Evolutionary conservation across 2,888 invertebrate genomes (phyloP), one percentile per base, ranked within the genome.

Genomic region (Catocala nupta): DNA sequence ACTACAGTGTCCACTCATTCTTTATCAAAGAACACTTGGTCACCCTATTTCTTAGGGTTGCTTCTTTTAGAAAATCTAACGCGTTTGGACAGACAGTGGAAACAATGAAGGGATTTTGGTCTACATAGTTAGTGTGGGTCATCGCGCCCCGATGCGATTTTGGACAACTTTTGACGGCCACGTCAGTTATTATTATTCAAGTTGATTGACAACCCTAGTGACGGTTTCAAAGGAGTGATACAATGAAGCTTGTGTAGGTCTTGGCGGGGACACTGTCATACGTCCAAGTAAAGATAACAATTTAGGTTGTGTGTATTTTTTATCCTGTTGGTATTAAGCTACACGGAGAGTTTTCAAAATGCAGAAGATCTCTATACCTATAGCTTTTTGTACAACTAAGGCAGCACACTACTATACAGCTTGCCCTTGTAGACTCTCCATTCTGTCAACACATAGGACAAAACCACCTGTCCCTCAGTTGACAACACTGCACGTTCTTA

Each of bases 111-210:
- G 92, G 93, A 93, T 93, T 93, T 93, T 90, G 94, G 93, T 93
- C 85, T 80, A 82, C 79, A 86, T 93, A 88, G 93, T 94, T 93
- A 94, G 92, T 89, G 55, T 86, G 93, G 93, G 94, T 94, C 94
- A 93, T 82, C 90, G 89, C 87, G 84, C 73, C 87, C 72, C 90
- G 93, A 94, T 93, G 91, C 91, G 94, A 94, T 94, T 93, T 93
- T 85, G 91, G 90, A 88, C 90, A 91, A 88, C 91, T 91, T 90
- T 88, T 94, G 93, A 92, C 92, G 90, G 89, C 83, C 81, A 85
- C 84, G 92, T 91, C 92, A 88, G 78, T 73, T 87, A 82, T 87
- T 90, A 89, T 92, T 92, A 89, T 89, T 89, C 59, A 73, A 82
- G 79, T 85, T 91, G 92, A 92, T 91, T 91, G 93, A 93, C 91